Evolutionary conservation across 2,888 invertebrate species (phyloP).

Genomic region (Ptycholaimellus sp.): DNA sequence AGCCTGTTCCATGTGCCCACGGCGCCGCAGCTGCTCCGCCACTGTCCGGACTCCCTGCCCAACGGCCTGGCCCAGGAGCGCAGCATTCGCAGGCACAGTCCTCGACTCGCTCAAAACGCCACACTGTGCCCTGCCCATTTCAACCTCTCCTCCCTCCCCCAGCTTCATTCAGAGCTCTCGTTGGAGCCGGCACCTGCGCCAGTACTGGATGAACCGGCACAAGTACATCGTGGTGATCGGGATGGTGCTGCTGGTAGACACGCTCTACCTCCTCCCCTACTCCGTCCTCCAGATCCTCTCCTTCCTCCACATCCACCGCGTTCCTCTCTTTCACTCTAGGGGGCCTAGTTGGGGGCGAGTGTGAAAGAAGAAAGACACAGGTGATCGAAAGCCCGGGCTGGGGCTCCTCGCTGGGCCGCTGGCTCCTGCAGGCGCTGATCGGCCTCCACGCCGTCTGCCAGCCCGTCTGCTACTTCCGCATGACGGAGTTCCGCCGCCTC

Average conservation of each 20-base stretch:
- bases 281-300: conserved; percentile 19
- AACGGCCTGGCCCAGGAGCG: no score
- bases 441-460: conserved; percentile 24
- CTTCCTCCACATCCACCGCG: conserved; percentile 18
- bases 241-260: conserved; percentile 20
- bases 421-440: conserved; percentile 21
- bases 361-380: no score
- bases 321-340: no score
- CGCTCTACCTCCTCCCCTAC: conserved; percentile 22
- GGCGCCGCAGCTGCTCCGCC: no score
- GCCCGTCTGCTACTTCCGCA: conserved; percentile 21
- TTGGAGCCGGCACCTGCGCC: background rate
- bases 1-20: no score
- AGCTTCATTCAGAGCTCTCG: no score
- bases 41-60: no score
- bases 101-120: no score
- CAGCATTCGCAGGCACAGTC: no score
- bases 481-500: conserved; percentile 23
- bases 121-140: no score
- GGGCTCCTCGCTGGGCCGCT: conserved; percentile 14
- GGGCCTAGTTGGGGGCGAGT: no score
- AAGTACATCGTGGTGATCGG: conserved; percentile 25
- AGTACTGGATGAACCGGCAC: conserved; percentile 15
- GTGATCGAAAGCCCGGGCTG: conserved; percentile 9
- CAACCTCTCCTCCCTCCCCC: no score